Conservation (phyloP, 2,888 invertebrate species). For the Chouioia cunea region DNA sequence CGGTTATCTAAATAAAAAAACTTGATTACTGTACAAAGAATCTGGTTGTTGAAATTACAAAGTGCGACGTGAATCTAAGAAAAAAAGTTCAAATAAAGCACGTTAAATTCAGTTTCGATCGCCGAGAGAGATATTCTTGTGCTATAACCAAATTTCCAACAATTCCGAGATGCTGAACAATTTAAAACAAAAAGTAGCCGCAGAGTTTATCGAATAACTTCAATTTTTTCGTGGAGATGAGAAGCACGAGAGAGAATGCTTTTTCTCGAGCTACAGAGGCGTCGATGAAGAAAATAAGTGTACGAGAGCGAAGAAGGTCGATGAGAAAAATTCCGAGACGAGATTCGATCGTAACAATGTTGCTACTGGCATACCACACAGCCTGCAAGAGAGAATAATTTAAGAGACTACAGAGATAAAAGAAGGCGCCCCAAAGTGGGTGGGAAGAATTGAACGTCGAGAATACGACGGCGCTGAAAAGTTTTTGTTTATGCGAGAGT, state of each 20-base stretch:
- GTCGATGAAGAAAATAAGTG: slow-evolving; percentile 24
- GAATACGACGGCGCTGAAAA: slow-evolving; percentile 31
- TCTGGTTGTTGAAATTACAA: too few species aligned
- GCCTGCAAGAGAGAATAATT: slow-evolving; percentile 38
- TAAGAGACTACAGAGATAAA: slow-evolving; percentile 26
- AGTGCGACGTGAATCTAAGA: too few species aligned
- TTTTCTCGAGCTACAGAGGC: not conserved
- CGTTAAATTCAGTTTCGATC: too few species aligned
- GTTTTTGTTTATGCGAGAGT: slow-evolving; percentile 24
- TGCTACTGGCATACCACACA: slow-evolving; percentile 6
- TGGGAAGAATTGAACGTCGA: slow-evolving; percentile 8
- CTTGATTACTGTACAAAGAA: too few species aligned
- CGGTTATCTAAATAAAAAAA: too few species aligned
- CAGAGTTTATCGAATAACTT: slow-evolving; percentile 10
- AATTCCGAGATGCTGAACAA: too few species aligned
- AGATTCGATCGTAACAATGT: slow-evolving; percentile 37
- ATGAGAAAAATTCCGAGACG: slow-evolving; percentile 27
- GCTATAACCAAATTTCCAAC: too few species aligned
- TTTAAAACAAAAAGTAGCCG: not conserved
- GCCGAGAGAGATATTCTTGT: too few species aligned
- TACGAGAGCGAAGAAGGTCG: not conserved
- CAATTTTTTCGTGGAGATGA: slow-evolving; percentile 2
- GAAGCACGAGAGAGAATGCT: not conserved
- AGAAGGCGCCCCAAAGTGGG: not conserved
- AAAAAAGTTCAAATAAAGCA: too few species aligned